phyloP scores from a whole-genome alignment of 2,797 vertebrate genomes.

The Phoxinus dragarum region DNA sequence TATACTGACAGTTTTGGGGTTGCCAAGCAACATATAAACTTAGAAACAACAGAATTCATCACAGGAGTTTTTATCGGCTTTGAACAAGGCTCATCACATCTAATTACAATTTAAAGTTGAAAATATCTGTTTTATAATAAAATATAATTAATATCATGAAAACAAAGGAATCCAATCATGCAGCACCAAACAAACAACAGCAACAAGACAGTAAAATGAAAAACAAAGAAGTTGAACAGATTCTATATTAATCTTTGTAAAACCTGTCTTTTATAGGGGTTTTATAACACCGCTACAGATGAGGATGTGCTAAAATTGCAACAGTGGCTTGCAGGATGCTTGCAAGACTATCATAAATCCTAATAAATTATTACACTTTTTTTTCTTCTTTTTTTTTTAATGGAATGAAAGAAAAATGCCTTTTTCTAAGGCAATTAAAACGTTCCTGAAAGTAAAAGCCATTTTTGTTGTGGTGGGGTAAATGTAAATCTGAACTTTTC shows the following conservation, averaged over 20 bases:
- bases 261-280: neutral
- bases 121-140: neutral
- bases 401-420: neutral
- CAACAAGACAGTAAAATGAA: conserved; percentile 6
- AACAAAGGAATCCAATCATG: conserved; percentile 10
- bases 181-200: neutral
- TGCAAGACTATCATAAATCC: neutral
- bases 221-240: neutral
- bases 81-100: neutral
- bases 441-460: too few relatives aligned
- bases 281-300: neutral
- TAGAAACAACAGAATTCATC: conserved; percentile 7
- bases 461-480: neutral
- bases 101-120: conserved; percentile 1
- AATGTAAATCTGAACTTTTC: neutral
- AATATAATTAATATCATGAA: conserved; percentile 10
- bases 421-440: neutral
- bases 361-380: neutral
- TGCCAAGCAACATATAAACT: conserved; percentile 20
- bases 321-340: neutral
- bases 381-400: neutral
- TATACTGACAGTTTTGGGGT: neutral
- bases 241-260: neutral
- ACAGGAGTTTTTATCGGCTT: neutral
- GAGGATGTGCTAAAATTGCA: neutral